Conservation (phyloP, 2,888 invertebrate species). For the Calameuta idolon region DNA sequence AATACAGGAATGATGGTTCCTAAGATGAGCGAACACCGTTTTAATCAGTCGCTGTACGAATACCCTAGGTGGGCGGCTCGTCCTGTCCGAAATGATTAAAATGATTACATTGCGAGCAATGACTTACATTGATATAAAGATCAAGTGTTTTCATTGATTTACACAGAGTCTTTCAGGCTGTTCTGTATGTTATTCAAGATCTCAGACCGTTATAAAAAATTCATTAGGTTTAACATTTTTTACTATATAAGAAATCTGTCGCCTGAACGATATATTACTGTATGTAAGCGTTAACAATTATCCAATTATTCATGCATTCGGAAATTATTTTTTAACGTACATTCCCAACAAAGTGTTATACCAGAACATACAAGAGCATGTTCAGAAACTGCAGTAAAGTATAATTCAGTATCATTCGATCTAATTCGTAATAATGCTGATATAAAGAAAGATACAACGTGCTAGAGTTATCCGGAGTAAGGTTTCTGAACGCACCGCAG, state of each 20-base stretch:
- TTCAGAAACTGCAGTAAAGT: too few relatives aligned
- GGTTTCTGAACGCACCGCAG: neutral
- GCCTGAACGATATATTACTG: neutral
- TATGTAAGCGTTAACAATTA: neutral
- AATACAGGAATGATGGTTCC: slow-evolving; percentile 58
- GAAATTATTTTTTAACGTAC: neutral
- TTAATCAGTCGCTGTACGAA: slow-evolving; percentile 43
- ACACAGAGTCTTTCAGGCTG: slow-evolving; percentile 15
- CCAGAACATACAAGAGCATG: neutral
- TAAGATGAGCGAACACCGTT: slow-evolving; percentile 44
- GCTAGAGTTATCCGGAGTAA: too few relatives aligned
- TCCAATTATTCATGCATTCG: neutral
- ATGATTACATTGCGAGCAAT: slow-evolving; percentile 26
- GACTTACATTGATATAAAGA: slow-evolving; percentile 17
- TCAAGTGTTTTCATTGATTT: slow-evolving; percentile 12
- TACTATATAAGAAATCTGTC: neutral
- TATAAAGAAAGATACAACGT: too few relatives aligned
- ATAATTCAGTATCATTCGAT: too few relatives aligned
- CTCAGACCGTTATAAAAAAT: neutral
- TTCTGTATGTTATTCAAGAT: slow-evolving; percentile 1
- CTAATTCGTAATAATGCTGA: too few relatives aligned
- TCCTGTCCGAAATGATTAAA: slow-evolving; percentile 36
- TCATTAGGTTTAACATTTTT: neutral
- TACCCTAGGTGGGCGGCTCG: slow-evolving; percentile 47
- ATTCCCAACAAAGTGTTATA: neutral